Evolutionary conservation across 2,113 vertebrate species (phyloP).

Genomic region (Rhineura floridana): DNA sequence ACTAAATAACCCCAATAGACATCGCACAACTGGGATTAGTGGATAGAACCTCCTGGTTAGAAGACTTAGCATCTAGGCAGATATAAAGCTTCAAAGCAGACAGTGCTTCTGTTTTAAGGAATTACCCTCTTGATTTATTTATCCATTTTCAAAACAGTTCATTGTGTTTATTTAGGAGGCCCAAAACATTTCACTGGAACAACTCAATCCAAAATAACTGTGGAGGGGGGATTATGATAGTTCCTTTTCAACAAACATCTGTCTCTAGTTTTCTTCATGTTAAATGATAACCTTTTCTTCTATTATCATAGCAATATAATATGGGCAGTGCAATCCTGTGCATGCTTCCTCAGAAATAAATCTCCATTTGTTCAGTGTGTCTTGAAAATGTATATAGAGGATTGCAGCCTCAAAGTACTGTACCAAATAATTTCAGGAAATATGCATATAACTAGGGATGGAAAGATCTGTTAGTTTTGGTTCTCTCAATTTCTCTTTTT

Average conservation of each 20-base stretch:
- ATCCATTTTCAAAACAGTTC: background rate
- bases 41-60: background rate
- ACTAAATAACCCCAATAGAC: background rate
- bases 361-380: background rate
- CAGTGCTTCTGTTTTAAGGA: background rate
- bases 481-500: too few species aligned
- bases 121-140: background rate
- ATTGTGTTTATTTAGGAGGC: background rate
- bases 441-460: too few species aligned
- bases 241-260: conserved; percentile 5
- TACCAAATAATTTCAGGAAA: background rate
- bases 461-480: too few species aligned
- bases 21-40: background rate
- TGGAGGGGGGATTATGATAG: background rate
- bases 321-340: background rate
- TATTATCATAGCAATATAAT: background rate
- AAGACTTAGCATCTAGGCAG: background rate
- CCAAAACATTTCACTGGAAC: background rate
- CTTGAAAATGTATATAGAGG: background rate
- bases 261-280: background rate
- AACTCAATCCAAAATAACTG: background rate
- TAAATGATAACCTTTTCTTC: background rate
- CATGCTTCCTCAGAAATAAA: background rate
- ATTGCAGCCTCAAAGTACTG: background rate
- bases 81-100: background rate